These are phyloP conservation scores for Agapornis roseicollis DNA, from an alignment of 2,113 vertebrate genomes.

Conservation along the genomic window DNA sequence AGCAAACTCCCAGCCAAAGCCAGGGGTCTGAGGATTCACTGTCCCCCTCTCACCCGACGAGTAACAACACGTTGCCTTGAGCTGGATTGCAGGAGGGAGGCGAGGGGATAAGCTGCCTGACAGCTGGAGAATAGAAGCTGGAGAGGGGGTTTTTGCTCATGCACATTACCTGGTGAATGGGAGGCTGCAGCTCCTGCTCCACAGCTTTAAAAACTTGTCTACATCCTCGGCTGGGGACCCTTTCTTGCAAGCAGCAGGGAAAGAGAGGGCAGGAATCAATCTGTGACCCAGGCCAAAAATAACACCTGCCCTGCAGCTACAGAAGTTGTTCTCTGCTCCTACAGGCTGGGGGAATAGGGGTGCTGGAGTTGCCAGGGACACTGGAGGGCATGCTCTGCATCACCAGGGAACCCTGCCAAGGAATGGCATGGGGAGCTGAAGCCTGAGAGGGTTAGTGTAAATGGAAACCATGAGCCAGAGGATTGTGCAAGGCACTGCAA, in stretches of 20 bases:
- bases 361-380: conserved; percentile 1
- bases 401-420: conserved; percentile 43
- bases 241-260: conserved; percentile 75
- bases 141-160: background rate
- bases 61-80: background rate
- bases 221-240: conserved; percentile 2
- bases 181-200: conserved; percentile 75
- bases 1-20: background rate
- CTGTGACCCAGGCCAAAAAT: conserved; percentile 84
- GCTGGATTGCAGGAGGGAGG: background rate
- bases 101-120: fast-evolving
- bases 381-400: background rate
- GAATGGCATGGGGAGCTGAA: background rate
- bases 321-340: background rate
- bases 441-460: background rate
- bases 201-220: conserved; percentile 32
- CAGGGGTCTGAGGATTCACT: fast-evolving
- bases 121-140: background rate
- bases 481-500: background rate
- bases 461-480: background rate
- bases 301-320: conserved; percentile 59
- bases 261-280: conserved; percentile 49
- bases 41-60: background rate
- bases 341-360: background rate
- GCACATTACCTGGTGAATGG: conserved; percentile 79